Base-by-base conservation (phyloP, 1,140 invertebrate genomes). In the Hylaeus volcanicus region DNA sequence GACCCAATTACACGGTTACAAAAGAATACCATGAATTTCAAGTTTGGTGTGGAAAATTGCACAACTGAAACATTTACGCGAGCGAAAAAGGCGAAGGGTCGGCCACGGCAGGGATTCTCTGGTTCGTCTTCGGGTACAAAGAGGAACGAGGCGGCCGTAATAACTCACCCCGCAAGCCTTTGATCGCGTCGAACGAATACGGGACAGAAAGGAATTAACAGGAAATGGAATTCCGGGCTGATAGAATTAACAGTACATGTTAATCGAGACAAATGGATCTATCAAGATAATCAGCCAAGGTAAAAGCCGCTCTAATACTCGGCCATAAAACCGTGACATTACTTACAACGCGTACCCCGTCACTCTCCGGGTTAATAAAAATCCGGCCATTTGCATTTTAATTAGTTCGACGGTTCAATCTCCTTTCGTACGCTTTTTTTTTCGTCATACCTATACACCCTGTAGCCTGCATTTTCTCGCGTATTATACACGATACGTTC, bases 11-110 rank as follows among this genome's bases (percentile, higher is more conserved):
- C 82, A 37, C 5, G 5, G 26, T 60, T 26, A 82, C 80, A 86
- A 86, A 82, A 83, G 83, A 85, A 88, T 89, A 84, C 56, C 73
- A 84, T 82, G 84, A 88, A 86, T 88, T 85, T 76, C 45, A 70
- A 68, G 53, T 66, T 45, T 48, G 74, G 63, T 80, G 78, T 51
- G 74, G 66, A 69, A 60, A 84, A 88, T 86, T 88, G 82, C 84
- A 79, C 63, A 73, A 41, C 66, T 86, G 81, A 84, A 88, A 86
- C 78, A 83, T 88, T 85, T 71, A 85, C 53, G 74, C 65, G 56
- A 6, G 53, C 45, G 45, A 8, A 48, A 26, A 26, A 26, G 26
- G 8, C n/a, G 45, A 37, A 55, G 56, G 39, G 37, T 26, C 26
- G 48, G 43, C 45, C 26, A 43, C 56, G 37, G 15, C 43, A 51